A percentile compares a stretch with the other conserved stretches of the same genome.
phyloP scores from a whole-genome alignment of 1,140 invertebrate species.

The Adoxophyes honmai region DNA sequence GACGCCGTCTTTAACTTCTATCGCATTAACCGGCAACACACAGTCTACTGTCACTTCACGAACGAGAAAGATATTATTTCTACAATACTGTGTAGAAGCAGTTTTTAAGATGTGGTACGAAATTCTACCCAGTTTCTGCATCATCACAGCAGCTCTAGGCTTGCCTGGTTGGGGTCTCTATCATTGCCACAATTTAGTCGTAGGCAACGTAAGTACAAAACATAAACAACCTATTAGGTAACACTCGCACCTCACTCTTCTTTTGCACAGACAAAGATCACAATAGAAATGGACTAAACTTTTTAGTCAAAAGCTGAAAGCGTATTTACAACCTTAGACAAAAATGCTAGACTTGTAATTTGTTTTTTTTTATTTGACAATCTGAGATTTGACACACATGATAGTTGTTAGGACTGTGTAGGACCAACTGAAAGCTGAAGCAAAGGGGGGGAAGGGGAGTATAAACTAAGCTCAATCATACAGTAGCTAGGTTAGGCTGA shows the following conservation, averaged over 20 bases:
- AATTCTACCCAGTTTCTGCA: constrained; percentile 78
- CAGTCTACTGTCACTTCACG: constrained; percentile 31
- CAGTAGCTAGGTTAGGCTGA: no score
- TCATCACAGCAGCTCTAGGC: constrained; percentile 76
- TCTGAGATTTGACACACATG: no score
- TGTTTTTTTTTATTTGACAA: background rate
- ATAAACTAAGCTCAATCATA: no score
- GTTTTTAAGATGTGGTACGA: constrained; percentile 80
- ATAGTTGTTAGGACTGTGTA: no score
- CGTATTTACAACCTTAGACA: no score
- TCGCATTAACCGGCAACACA: constrained; percentile 29
- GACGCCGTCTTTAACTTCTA: constrained; percentile 7
- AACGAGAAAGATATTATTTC: constrained; percentile 17
- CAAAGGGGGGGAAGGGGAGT: no score
- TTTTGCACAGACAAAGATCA: constrained; percentile 1
- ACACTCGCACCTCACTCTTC: constrained; percentile 18
- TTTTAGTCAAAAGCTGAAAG: no score
- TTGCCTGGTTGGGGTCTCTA: constrained; percentile 78
- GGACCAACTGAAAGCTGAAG: no score
- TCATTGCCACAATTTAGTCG: constrained; percentile 76
- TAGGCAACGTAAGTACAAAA: constrained; percentile 78
- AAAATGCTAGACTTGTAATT: no score
- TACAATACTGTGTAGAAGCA: constrained; percentile 18
- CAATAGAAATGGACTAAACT: background rate
- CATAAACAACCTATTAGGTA: constrained; percentile 43